phyloP scores from a whole-genome alignment of 64 coral and sea anemone species.

The Actinia equina region DNA sequence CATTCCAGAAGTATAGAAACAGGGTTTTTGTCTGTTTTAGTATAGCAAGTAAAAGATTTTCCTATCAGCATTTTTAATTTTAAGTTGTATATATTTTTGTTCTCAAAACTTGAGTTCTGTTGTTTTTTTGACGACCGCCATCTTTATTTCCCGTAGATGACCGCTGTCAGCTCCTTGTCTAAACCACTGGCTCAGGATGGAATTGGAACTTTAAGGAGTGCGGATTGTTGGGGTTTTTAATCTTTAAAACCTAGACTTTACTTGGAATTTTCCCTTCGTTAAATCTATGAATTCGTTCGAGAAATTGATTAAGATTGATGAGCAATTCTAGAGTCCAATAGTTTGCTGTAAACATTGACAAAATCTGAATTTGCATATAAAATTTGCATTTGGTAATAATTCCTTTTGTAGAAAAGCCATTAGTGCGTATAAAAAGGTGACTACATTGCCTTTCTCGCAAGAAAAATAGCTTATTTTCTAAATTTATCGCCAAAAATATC shows the following conservation, averaged over 20 bases:
- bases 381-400: not conserved
- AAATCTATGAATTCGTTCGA: not conserved
- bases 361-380: not conserved
- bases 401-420: not conserved
- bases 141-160: not conserved
- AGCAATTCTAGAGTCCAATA: not conserved
- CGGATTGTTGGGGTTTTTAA: not conserved
- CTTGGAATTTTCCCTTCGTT: not conserved
- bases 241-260: not conserved
- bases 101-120: not conserved
- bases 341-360: too few species aligned
- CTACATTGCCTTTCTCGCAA: not conserved
- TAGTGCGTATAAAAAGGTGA: not conserved
- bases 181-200: not conserved
- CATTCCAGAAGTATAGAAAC: constrained; percentile 78
- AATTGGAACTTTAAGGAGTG: not conserved
- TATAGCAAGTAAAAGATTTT: constrained; percentile 79
- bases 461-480: not conserved
- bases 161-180: not conserved
- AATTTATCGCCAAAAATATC: not conserved
- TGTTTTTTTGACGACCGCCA: not conserved
- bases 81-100: not conserved
- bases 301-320: not conserved
- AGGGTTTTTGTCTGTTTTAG: constrained; percentile 66
- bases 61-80: constrained; percentile 47